A percentile compares a stretch with the other conserved stretches of the same genome.
Evolutionary conservation across 2,113 vertebrate species (phyloP).

Genomic region (Tetrax tetrax): DNA sequence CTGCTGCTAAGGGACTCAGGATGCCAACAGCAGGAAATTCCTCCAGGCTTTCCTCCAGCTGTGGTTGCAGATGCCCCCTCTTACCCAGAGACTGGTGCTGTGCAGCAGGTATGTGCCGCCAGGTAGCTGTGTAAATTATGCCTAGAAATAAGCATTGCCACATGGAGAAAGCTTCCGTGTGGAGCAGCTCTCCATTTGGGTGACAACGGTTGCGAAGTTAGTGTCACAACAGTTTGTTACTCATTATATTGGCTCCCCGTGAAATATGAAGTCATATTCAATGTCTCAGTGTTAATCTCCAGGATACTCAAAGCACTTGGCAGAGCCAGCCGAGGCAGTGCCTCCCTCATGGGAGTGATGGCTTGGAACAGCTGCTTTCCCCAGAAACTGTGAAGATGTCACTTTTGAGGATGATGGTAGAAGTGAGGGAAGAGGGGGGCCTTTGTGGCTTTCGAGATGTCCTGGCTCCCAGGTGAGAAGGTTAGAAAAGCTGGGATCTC

Average conservation of each 20-base stretch:
- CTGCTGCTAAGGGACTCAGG: neutral
- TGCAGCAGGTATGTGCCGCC: neutral
- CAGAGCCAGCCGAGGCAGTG: neutral
- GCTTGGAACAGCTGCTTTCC: conserved; percentile 26
- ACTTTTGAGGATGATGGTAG: neutral
- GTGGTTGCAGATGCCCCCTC: neutral
- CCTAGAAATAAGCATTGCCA: neutral
- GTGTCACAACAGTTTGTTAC: neutral
- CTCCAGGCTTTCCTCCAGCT: neutral
- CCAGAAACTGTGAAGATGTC: neutral
- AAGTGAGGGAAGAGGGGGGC: neutral
- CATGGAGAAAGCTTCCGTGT: neutral
- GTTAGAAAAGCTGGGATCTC: neutral
- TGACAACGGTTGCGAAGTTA: neutral
- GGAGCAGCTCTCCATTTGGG: neutral
- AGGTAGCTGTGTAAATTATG: neutral
- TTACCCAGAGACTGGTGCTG: neutral
- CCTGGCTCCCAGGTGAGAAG: neutral
- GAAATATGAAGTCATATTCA: conserved; percentile 5
- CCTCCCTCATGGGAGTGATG: neutral
- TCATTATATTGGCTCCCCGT: neutral
- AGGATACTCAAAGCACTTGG: neutral
- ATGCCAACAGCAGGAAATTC: neutral
- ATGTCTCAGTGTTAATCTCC: conserved; percentile 12
- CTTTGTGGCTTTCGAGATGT: neutral